A percentile compares a stretch with the other conserved stretches of the same genome.
Evolutionary conservation across 2,797 vertebrate species (phyloP).

Genomic region (Poecilia picta): DNA sequence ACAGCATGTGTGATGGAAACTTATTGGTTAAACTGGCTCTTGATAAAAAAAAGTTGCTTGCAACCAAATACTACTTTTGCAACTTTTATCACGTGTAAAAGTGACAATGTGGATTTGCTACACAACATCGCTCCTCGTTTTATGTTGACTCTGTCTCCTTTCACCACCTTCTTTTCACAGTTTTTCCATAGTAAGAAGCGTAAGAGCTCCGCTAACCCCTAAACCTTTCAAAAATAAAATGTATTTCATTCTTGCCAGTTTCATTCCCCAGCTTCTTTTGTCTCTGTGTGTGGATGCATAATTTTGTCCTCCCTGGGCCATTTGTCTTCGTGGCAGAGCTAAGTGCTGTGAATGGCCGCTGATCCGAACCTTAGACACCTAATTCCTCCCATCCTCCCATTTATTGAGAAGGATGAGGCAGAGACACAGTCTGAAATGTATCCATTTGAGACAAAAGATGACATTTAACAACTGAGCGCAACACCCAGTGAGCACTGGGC

Average conservation of each 20-base stretch:
- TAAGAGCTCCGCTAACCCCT: constrained; percentile 5
- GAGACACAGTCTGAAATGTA: constrained; percentile 24
- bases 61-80: not conserved
- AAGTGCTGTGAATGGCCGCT: constrained; percentile 32
- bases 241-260: not conserved
- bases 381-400: constrained; percentile 24
- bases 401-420: constrained; percentile 18
- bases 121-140: not conserved
- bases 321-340: constrained; percentile 34
- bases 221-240: constrained; percentile 8
- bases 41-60: not conserved
- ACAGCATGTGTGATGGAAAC: not conserved
- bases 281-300: not conserved
- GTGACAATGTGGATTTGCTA: not conserved
- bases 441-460: constrained; percentile 18
- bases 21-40: not conserved
- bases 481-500: constrained; percentile 5
- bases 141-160: not conserved
- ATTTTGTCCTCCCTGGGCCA: constrained; percentile 14
- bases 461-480: constrained; percentile 8
- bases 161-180: not conserved
- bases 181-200: constrained; percentile 1
- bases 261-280: not conserved
- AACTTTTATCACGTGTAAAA: not conserved
- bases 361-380: constrained; percentile 29